Conservation (phyloP, 2,797 vertebrate species). For the Chaenodraco wilsoni region DNA sequence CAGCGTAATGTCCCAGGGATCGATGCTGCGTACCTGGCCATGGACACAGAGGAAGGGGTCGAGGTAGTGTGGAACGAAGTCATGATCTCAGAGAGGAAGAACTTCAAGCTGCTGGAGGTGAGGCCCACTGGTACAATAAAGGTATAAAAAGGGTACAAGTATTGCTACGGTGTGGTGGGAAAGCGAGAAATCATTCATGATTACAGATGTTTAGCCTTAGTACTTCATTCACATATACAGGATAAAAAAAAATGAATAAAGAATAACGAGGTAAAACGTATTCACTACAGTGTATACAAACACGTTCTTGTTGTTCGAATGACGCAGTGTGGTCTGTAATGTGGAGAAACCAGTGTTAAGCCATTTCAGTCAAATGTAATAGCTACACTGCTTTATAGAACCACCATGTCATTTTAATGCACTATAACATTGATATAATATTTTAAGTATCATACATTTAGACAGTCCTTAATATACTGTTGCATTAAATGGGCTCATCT, state of each 20-base stretch:
- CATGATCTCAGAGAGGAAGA: conserved; percentile 96
- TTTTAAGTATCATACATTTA: neutral
- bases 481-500: neutral
- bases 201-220: neutral
- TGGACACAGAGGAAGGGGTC: conserved; percentile 98
- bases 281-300: neutral
- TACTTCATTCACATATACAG: neutral
- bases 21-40: conserved; percentile 95
- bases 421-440: neutral
- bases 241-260: neutral
- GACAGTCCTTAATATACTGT: neutral
- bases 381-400: neutral
- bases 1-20: conserved; percentile 98
- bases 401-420: neutral
- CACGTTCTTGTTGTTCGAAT: neutral
- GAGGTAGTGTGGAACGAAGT: conserved; percentile 99
- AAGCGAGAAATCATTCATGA: neutral
- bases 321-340: neutral
- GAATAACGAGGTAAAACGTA: neutral
- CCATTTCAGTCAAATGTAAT: neutral
- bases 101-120: conserved; percentile 95
- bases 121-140: conserved; percentile 29
- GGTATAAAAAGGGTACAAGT: neutral
- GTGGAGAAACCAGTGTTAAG: conserved; percentile 10
- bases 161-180: neutral